These are phyloP conservation scores for Chiroxiphia lanceolata DNA, from an alignment of 2,797 vertebrate genomes.

Conservation along the genomic window DNA sequence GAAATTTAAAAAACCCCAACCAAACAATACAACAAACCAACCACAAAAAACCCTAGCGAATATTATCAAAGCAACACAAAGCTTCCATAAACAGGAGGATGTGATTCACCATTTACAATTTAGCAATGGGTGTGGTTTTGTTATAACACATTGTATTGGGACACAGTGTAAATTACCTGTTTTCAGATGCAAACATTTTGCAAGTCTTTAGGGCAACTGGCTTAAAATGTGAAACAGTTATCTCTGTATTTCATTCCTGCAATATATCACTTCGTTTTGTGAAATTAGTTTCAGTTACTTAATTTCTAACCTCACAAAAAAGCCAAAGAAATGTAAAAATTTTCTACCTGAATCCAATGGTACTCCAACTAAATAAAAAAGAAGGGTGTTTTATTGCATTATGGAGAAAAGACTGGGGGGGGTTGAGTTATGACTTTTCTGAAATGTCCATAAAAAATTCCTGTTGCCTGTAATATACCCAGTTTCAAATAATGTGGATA, in stretches of 20 bases:
- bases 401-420: not conserved
- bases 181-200: constrained; percentile 36
- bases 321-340: constrained; percentile 1
- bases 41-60: not conserved
- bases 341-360: not conserved
- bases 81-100: not conserved
- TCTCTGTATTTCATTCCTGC: constrained; percentile 35
- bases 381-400: not conserved
- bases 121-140: constrained; percentile 17
- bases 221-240: constrained; percentile 45
- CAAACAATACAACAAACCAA: not conserved
- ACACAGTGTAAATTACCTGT: constrained; percentile 19
- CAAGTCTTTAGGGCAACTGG: constrained; percentile 18
- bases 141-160: not conserved
- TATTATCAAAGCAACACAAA: not conserved
- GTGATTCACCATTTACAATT: not conserved
- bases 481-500: not conserved
- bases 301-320: constrained; percentile 21
- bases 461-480: not conserved
- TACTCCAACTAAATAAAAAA: constrained; percentile 16
- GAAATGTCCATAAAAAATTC: constrained; percentile 6
- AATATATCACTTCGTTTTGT: not conserved
- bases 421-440: not conserved
- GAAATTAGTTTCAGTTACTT: constrained; percentile 41
- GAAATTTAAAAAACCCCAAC: rapidly evolving